Evolutionary conservation across 1,140 invertebrate genomes (phyloP), one percentile per base, ranked within the genome.

Genomic region (Polypedilum pembai): DNA sequence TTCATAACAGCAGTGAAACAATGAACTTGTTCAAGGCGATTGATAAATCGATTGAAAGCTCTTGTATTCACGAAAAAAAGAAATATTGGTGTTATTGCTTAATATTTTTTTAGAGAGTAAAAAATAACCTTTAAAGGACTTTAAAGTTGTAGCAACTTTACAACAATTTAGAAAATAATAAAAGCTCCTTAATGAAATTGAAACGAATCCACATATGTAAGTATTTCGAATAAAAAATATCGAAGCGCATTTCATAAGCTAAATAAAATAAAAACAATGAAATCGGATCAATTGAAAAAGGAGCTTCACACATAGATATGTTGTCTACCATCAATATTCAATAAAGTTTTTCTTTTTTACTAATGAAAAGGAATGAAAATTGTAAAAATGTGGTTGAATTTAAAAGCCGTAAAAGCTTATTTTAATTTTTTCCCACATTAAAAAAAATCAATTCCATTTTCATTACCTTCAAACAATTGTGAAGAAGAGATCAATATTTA

Each of bases 391-490:
- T n/a, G 15, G 3, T 8, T 15, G n/a, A 56, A 15, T 15, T 56
- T 56, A 56, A 56, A 56, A 45, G 41, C 41, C 41, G 41, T 45
- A 45, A 45, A 45, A 56, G 45, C 12, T 56, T 15, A 56, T 56
- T 56, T 56, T 4, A 56, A n/a, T 56, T n/a, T 15, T 15, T 56
- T 56, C 15, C 45, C 3, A 56, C 12, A 33, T 33, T 33, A 5
- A 5, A 3, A 33, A 33, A 33, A 33, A 12, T 56, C 45, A 56
- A 12, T 56, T 56, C 45, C 45, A 56, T 56, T 56, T n/a, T 15
- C 15, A 1, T 56, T 56, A 12, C 10, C n/a, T 8, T 56, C 12
- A 56, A 45, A 56, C 45, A 15, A 56, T 15, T 15, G 45, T n/a
- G 45, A 15, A 56, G 10, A 15, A 15, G 45, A 56, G 12, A n/a